Base-by-base conservation (phyloP, 2,888 invertebrate genomes). In the Drosophila colorata region DNA sequence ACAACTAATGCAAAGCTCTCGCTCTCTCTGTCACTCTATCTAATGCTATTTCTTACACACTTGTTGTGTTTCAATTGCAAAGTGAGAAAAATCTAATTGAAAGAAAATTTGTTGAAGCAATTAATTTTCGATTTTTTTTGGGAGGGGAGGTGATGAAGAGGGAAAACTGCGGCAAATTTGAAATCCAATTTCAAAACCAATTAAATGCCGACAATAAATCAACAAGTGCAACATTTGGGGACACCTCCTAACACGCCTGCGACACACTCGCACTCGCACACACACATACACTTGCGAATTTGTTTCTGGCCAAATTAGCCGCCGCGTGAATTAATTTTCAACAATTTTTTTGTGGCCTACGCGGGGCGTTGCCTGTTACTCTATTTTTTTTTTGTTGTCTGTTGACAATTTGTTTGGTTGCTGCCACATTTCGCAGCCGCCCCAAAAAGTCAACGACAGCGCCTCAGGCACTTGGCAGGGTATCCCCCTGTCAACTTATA, bases 101-200 rank as follows among this genome's bases (percentile, higher is more conserved):
- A 80, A 67, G 70, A 73, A 87, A 81, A 87, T 85, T 87, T 84
- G 75, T 75, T 65, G 79, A 60, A 59, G 85, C 82, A 74, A 87
- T 82, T 84, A 84, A 72, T 74, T 69, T 81, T 43, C 28, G 14
- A 28, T 28, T 41, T 57, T 37, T 38, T 38, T 38, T 23, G 5
- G 13, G 41, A 6, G 38, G 13, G n/a, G 44, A 11, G 25, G 5
- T 16, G 11, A 7, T 31, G 37, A n/a, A n/a, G 23, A 31, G 28
- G 41, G 18, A 52, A 18, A 23, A 33, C 35, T 3, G 40, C 7
- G 41, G 67, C 46, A 23, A 37, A 65, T 71, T 69, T 84, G 69
- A 80, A 85, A 90, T 75, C 74, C 83, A 85, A 86, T 85, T 90
- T 81, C 78, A 78, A 90, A 89, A 87, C 85, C 85, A 89, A 90